Evolutionary conservation across 2,113 vertebrate species (phyloP).

Genomic region (Oreochromis tanganicae): DNA sequence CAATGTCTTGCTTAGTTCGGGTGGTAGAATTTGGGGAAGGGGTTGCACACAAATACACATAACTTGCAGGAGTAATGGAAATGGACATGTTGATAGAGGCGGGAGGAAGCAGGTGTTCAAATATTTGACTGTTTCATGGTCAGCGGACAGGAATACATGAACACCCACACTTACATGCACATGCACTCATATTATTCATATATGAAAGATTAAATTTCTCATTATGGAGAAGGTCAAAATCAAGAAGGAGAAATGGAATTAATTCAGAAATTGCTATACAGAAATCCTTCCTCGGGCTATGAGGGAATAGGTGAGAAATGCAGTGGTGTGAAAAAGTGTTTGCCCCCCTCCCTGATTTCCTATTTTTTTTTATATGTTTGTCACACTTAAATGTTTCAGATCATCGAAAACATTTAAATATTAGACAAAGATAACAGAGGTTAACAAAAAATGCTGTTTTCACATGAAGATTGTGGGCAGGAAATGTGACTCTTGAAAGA

Average conservation of each 20-base stretch:
- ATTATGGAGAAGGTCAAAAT: not conserved
- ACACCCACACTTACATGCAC: not conserved
- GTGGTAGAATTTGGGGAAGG: not conserved
- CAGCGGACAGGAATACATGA: not conserved
- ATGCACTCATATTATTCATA: not conserved
- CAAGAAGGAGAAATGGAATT: not conserved
- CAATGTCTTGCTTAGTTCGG: not conserved
- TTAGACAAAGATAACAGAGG: not conserved
- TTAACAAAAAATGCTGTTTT: not conserved
- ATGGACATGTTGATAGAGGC: conserved; percentile 7
- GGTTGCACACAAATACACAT: not conserved
- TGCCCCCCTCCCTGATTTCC: not conserved
- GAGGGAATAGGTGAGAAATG: not conserved
- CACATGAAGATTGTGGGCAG: not conserved
- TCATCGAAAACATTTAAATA: not conserved
- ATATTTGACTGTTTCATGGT: conserved; percentile 39
- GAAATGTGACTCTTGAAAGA: not conserved
- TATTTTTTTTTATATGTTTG: not conserved
- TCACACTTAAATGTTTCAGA: not conserved
- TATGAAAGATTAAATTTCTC: not conserved
- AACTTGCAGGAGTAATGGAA: not conserved
- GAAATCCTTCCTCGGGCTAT: not conserved
- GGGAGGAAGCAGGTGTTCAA: conserved; percentile 30
- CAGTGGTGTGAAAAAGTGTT: not conserved
- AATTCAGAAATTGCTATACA: not conserved